Percentiles rank a stretch among this genome's conserved stretches.
Evolutionary conservation across 2,888 invertebrate genomes (phyloP).

Genomic region (Archips crataeganus): DNA sequence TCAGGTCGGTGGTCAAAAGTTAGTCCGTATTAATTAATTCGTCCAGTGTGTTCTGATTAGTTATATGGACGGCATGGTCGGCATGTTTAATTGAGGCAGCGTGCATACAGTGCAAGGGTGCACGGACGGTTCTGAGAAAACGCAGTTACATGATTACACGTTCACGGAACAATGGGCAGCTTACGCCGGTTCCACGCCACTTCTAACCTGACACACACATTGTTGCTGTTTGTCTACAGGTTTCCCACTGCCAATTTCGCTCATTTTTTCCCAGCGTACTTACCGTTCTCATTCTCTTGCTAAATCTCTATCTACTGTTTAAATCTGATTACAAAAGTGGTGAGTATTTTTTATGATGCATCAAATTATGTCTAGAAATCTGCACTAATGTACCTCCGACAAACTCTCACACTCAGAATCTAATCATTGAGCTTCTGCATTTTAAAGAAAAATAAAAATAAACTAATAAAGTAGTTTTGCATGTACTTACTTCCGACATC

Average conservation of each 20-base stretch:
- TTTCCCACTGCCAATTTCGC: constrained; percentile 77
- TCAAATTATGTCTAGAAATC: constrained; percentile 2
- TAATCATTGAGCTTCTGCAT: not conserved
- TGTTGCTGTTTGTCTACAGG: constrained; percentile 65
- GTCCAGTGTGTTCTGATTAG: constrained; percentile 11
- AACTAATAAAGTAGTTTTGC: not conserved
- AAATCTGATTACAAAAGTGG: constrained; percentile 28
- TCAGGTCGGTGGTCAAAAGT: constrained; percentile 9
- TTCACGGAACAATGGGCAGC: constrained; percentile 59
- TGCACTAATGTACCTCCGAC: constrained; percentile 3
- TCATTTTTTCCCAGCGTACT: constrained; percentile 76
- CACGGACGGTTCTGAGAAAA: constrained; percentile 18
- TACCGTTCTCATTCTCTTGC: constrained; percentile 50
- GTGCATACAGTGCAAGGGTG: constrained; percentile 2
- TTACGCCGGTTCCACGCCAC: constrained; percentile 65
- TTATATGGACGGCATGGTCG: not conserved
- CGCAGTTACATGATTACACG: constrained; percentile 30
- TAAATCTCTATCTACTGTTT: constrained; percentile 38
- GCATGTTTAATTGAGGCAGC: not conserved
- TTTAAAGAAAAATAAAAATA: not conserved
- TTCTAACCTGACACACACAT: constrained; percentile 66
- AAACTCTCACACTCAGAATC: not conserved
- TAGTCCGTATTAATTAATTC: constrained; percentile 5
- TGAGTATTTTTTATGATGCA: constrained; percentile 13
- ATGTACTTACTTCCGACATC: too few relatives aligned